Conservation (phyloP, 2,888 invertebrate genomes). For the Spodoptera littoralis region DNA sequence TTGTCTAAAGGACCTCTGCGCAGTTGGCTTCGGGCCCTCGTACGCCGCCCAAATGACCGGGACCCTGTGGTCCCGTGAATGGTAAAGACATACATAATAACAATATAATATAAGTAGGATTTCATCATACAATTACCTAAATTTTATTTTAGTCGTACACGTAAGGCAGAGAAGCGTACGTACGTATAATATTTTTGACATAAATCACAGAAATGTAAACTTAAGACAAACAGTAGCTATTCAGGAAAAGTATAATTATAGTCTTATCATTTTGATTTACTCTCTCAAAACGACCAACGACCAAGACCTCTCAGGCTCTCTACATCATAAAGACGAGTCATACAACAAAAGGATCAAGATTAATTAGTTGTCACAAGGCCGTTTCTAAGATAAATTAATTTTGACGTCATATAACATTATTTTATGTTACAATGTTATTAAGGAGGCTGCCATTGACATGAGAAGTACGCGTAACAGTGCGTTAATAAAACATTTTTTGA, state of each 20-base stretch:
- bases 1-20: too few relatives aligned
- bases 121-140: too few relatives aligned
- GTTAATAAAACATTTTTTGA: slow-evolving; percentile 18
- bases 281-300: slow-evolving; percentile 2
- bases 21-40: too few relatives aligned
- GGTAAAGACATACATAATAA: too few relatives aligned
- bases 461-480: slow-evolving; percentile 25
- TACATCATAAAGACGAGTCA: not conserved
- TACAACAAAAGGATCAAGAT: slow-evolving; percentile 36
- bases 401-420: slow-evolving; percentile 40
- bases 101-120: too few relatives aligned
- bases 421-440: slow-evolving; percentile 23
- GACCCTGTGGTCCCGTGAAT: too few relatives aligned
- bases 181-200: not conserved
- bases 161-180: too few relatives aligned
- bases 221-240: slow-evolving; percentile 9
- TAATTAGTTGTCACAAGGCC: slow-evolving; percentile 45
- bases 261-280: slow-evolving; percentile 32
- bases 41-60: too few relatives aligned
- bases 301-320: slow-evolving; percentile 22
- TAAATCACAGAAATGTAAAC: slow-evolving; percentile 8
- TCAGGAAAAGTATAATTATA: slow-evolving; percentile 37
- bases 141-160: too few relatives aligned
- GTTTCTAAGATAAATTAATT: slow-evolving; percentile 47
- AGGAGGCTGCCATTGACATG: slow-evolving; percentile 42